phyloP scores from a whole-genome alignment of 2,888 invertebrate species.

The Cephus rjabovi region DNA sequence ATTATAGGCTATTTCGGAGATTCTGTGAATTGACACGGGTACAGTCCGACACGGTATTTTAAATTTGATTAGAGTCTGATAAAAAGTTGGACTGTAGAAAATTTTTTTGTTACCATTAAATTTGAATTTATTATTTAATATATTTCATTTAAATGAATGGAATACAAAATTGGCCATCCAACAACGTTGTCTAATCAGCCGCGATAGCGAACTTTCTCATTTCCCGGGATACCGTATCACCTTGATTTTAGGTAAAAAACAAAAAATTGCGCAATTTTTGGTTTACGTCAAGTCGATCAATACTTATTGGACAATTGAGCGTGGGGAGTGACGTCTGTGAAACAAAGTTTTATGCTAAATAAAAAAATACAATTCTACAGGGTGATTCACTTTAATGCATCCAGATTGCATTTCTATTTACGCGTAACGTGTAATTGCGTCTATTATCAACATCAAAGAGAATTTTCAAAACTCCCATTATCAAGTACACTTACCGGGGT shows the following conservation, averaged over 20 bases:
- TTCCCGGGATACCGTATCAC: not conserved
- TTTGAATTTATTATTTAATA: too few relatives aligned
- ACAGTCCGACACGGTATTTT: not conserved
- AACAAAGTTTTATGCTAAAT: not conserved
- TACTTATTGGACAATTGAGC: not conserved
- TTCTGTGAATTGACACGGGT: not conserved
- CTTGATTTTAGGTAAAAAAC: not conserved
- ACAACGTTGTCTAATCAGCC: not conserved
- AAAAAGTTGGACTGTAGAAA: not conserved
- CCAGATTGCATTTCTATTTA: not conserved
- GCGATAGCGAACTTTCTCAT: not conserved
- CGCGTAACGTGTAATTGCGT: not conserved
- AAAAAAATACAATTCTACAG: not conserved
- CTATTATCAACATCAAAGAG: not conserved
- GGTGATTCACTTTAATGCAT: not conserved
- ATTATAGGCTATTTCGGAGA: not conserved
- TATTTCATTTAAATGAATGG: not conserved
- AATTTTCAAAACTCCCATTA: not conserved
- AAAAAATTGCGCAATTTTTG: not conserved
- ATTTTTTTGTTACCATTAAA: too few relatives aligned
- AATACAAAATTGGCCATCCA: not conserved
- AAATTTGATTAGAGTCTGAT: not conserved
- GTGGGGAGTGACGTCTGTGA: not conserved
- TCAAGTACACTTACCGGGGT: not conserved
- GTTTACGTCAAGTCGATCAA: not conserved